These are phyloP conservation scores for Falco columbarius DNA, from an alignment of 2,797 vertebrate genomes.

Conservation along the genomic window DNA sequence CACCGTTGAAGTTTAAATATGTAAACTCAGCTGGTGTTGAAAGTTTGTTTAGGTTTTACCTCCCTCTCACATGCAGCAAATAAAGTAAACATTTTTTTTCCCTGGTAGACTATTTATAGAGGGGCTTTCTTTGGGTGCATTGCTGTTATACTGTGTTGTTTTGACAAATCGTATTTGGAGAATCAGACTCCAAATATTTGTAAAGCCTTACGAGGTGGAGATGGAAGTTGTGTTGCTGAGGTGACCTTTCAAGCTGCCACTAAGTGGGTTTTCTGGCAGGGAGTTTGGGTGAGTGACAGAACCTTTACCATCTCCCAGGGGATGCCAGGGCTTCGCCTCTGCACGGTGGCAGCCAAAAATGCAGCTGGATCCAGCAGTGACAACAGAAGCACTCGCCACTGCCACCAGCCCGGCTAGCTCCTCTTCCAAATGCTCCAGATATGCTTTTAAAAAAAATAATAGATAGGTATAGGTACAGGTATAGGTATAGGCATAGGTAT, in stretches of 20 bases:
- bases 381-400: background rate
- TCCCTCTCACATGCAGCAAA: conserved; percentile 40
- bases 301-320: background rate
- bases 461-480: too few species aligned
- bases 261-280: background rate
- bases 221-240: conserved; percentile 6
- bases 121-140: background rate
- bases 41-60: conserved; percentile 54
- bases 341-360: background rate
- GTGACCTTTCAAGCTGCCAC: conserved; percentile 5
- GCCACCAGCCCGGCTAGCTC: background rate
- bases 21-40: conserved; percentile 53
- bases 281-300: background rate
- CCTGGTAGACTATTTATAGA: conserved; percentile 14
- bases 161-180: background rate
- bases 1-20: conserved; percentile 36
- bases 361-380: background rate
- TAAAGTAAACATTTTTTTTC: background rate
- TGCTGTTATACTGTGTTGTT: background rate
- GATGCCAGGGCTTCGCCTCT: background rate
- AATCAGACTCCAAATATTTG: background rate
- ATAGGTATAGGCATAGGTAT: too few species aligned
- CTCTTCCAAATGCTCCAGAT: background rate
- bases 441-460: too few species aligned
- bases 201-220: background rate